Evolutionary conservation across 35 echinoderm and acorn worm genomes (phyloP).

Genomic region (Lytechinus pictus): DNA sequence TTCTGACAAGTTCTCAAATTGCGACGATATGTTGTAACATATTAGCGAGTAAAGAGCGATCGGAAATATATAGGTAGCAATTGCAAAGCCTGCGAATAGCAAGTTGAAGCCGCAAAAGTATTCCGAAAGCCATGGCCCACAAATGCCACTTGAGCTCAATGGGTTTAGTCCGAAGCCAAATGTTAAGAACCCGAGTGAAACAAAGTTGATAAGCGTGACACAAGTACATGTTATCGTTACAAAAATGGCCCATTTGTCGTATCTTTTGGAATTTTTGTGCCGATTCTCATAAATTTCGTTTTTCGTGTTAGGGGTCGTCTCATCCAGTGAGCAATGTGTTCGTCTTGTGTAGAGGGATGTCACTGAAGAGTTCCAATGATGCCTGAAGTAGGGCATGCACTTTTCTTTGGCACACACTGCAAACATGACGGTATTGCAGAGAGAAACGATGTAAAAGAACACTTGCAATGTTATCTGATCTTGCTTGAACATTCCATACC

Average conservation of each 20-base stretch:
- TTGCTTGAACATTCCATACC: neutral
- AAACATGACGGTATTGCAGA: neutral
- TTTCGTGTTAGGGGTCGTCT: neutral
- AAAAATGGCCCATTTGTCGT: neutral
- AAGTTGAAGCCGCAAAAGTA: neutral
- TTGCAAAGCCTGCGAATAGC: neutral
- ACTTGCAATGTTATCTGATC: neutral
- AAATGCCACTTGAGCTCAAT: neutral
- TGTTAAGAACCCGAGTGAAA: neutral
- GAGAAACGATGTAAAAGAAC: neutral
- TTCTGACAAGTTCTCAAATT: neutral
- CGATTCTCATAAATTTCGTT: neutral
- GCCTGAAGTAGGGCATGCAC: neutral
- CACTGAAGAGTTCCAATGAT: neutral
- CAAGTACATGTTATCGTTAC: neutral
- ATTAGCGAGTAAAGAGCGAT: constrained; percentile 11
- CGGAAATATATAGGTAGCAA: neutral
- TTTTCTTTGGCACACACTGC: neutral
- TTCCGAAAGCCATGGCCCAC: neutral
- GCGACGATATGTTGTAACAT: neutral
- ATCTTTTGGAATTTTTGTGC: neutral
- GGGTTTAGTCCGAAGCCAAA: neutral
- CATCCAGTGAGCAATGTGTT: neutral
- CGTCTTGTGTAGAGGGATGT: neutral
- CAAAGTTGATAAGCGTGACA: neutral